Percentiles rank a stretch among this genome's conserved stretches.
Conservation (phyloP, 2,797 vertebrate species). For the Gambelia wislizenii region DNA sequence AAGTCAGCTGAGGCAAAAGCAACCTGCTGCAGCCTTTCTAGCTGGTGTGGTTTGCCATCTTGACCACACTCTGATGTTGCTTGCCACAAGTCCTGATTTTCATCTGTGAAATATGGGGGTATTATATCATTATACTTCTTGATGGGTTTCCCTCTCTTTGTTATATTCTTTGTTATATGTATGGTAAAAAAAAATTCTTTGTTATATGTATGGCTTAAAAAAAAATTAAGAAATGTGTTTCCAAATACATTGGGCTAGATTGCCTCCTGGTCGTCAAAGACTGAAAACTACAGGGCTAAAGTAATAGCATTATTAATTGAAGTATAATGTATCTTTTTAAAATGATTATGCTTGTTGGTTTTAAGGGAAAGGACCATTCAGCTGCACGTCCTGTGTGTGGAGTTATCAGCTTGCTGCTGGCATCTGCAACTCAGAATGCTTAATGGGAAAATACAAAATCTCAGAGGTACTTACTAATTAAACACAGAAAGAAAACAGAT, state of each 20-base stretch:
- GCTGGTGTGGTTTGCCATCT: no score
- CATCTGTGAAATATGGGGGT: no score
- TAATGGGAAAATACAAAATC: constrained; percentile 83
- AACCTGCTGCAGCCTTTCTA: no score
- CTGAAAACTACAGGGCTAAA: background rate
- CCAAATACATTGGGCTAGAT: background rate
- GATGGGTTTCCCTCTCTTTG: background rate
- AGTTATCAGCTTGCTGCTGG: constrained; percentile 76
- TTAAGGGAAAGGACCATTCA: constrained; percentile 78
- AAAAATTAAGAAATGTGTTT: background rate
- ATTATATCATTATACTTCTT: no score
- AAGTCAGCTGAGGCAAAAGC: no score
- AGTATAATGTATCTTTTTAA: background rate
- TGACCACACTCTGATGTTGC: no score
- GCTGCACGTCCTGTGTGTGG: constrained; percentile 88
- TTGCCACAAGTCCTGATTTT: no score
- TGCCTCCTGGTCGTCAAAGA: background rate
- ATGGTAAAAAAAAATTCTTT: no score
- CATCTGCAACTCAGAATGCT: constrained; percentile 85
- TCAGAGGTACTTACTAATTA: constrained; percentile 75
- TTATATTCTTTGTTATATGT: no score
- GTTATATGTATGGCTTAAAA: background rate
- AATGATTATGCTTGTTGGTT: constrained; percentile 47
- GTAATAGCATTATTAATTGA: background rate
- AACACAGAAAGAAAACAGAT: background rate